Percentiles rank a stretch among this genome's conserved stretches.
phyloP scores from a whole-genome alignment of 2,888 invertebrate genomes.

The Endotricha flammealis region DNA sequence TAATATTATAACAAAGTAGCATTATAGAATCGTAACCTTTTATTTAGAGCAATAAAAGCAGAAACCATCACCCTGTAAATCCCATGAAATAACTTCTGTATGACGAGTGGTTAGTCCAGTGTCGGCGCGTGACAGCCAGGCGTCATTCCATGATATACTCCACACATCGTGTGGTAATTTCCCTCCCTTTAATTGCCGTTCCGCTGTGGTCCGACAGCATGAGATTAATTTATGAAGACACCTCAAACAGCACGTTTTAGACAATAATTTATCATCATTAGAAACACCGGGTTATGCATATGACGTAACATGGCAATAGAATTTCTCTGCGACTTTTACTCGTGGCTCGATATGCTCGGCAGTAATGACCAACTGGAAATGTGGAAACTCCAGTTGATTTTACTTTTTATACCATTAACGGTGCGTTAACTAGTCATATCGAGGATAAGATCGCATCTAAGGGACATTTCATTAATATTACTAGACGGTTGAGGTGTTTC shows the following conservation, averaged over 20 bases:
- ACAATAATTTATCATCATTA: constrained; percentile 66
- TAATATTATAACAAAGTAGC: too few relatives aligned
- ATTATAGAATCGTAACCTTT: too few relatives aligned
- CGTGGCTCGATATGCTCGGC: constrained; percentile 1
- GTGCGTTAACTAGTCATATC: background rate
- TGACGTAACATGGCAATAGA: constrained; percentile 22
- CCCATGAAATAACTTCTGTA: constrained; percentile 38
- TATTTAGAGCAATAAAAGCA: too few relatives aligned
- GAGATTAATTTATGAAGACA: constrained; percentile 72
- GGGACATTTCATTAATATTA: too few relatives aligned
- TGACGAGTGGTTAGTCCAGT: constrained; percentile 50
- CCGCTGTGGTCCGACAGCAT: constrained; percentile 61
- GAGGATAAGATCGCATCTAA: too few relatives aligned
- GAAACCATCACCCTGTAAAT: constrained; percentile 24
- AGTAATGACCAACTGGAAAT: background rate
- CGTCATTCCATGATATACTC: constrained; percentile 71
- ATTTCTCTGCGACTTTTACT: constrained; percentile 17
- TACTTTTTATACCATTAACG: background rate
- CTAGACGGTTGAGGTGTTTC: too few relatives aligned
- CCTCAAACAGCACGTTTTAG: constrained; percentile 59
- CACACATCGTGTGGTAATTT: constrained; percentile 74
- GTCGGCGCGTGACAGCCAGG: constrained; percentile 42
- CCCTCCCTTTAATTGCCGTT: constrained; percentile 67
- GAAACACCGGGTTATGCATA: constrained; percentile 41
- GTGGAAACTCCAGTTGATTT: background rate